These are phyloP conservation scores for Dromius quadrimaculatus DNA, from an alignment of 2,888 invertebrate species.

Conservation along the genomic window DNA sequence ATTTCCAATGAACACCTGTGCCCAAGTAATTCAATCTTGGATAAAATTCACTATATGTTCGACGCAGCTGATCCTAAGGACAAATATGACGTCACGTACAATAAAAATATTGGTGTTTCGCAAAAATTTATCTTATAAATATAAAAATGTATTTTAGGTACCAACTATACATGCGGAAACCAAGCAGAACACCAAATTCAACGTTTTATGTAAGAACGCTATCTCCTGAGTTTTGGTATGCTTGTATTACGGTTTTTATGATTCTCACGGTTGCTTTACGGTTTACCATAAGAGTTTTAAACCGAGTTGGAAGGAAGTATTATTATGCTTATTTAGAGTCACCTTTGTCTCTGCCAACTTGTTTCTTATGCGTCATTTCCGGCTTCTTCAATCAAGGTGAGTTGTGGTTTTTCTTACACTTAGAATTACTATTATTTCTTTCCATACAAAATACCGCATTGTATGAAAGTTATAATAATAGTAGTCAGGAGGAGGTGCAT, in stretches of 20 bases:
- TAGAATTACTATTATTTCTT: no score
- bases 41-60: not conserved
- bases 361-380: constrained; percentile 60
- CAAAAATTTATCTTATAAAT: constrained; percentile 3
- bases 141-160: constrained; percentile 59
- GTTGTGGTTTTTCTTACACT: no score
- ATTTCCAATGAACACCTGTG: constrained; percentile 17
- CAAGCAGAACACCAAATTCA: constrained; percentile 60
- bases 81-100: not conserved
- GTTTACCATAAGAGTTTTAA: constrained; percentile 58
- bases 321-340: constrained; percentile 55
- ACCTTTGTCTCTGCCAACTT: constrained; percentile 59
- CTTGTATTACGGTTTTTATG: constrained; percentile 57
- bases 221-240: constrained; percentile 59
- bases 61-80: constrained; percentile 24
- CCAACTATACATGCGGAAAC: constrained; percentile 61
- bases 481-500: no score
- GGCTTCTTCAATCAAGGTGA: constrained; percentile 64
- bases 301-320: constrained; percentile 53
- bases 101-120: constrained; percentile 2
- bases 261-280: constrained; percentile 60
- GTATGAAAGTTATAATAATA: no score
- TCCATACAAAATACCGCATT: no score
- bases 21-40: not conserved
- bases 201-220: constrained; percentile 61